phyloP scores from a whole-genome alignment of 1,140 invertebrate genomes.

The Brevipalpus yothersi region DNA sequence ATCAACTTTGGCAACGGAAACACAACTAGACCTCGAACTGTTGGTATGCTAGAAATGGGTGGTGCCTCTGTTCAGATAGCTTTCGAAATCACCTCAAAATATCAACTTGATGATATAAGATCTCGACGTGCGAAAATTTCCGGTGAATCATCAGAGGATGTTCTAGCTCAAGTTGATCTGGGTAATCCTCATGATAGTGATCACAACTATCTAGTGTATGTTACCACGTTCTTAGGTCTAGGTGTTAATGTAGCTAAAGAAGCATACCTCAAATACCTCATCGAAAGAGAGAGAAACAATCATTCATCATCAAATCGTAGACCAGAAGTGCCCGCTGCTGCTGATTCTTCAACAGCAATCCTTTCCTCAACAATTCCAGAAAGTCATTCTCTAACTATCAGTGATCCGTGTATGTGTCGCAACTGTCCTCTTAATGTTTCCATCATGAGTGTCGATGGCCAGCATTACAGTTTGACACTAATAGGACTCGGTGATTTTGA shows the following conservation, averaged over 20 bases:
- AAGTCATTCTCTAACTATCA: background rate
- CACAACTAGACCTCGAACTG: conserved; percentile 17
- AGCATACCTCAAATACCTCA: conserved; percentile 10
- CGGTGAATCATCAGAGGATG: conserved; percentile 10
- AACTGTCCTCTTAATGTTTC: background rate
- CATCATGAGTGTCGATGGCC: conserved; percentile 3
- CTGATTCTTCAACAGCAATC: background rate
- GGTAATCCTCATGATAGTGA: conserved; percentile 25
- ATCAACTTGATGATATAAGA: conserved; percentile 15
- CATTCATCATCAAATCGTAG: background rate
- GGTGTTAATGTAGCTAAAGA: conserved; percentile 26
- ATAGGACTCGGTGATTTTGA: conserved; percentile 8
- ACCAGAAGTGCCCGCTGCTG: background rate
- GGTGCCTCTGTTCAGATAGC: conserved; percentile 31
- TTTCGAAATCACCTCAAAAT: conserved; percentile 23
- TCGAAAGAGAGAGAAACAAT: background rate
- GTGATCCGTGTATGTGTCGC: conserved; percentile 3
- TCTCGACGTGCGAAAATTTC: background rate
- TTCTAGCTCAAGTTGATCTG: conserved; percentile 25
- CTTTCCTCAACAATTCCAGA: background rate
- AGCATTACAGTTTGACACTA: background rate
- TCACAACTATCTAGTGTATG: conserved; percentile 28
- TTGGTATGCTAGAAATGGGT: conserved; percentile 33
- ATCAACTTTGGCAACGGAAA: conserved; percentile 3
- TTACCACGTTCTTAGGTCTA: conserved; percentile 29